Evolutionary conservation across 2,888 invertebrate species (phyloP), one percentile per base, ranked within the genome.

Genomic region (Noctua fimbriata): DNA sequence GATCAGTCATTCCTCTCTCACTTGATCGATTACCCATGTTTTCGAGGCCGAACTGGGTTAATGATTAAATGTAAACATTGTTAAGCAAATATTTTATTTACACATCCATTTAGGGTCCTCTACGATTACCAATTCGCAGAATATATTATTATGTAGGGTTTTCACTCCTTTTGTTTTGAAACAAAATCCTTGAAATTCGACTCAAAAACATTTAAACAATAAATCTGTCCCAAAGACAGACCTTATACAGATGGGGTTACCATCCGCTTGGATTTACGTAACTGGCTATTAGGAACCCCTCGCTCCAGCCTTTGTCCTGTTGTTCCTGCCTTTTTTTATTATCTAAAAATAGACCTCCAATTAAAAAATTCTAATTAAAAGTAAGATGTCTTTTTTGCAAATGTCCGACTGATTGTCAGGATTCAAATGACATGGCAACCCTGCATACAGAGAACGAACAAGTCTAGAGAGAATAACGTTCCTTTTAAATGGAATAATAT

Each of bases 11-110:
- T 28, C 67, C 71, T 67, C 60, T 73, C 79, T 63, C 18, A 66
- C 16, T 69, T 80, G 80, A 83, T 84, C 67, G 81, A 84, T 84
- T 80, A 69, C 70, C 41, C 69, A 79, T 69, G 52, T 73, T 69
- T 74, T 63, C n/a, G 60, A 58, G 10, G 49, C 52, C 21, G 28
- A 74, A 63, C 4, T 70, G 75, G 80, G 75, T 79, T 84, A 84
- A 69, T 60, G 67, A 75, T 75, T 63, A 52, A 75, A 72, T 80
- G 63, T 82, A 79, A 82, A 66, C 65, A 73, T 36, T 71, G 36
- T 28, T 41, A 10, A 49, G n/a, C 63, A 52, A 69, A 74, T 74
- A 66, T 49, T 65, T 77, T 72, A 52, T 83, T 73, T 82, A 52
- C n/a, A 60, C 14, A 28, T 5, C 21, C 21, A 65, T 28, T 18